Conservation (phyloP, 2,113 vertebrate species). For the Sciurus niger region DNA sequence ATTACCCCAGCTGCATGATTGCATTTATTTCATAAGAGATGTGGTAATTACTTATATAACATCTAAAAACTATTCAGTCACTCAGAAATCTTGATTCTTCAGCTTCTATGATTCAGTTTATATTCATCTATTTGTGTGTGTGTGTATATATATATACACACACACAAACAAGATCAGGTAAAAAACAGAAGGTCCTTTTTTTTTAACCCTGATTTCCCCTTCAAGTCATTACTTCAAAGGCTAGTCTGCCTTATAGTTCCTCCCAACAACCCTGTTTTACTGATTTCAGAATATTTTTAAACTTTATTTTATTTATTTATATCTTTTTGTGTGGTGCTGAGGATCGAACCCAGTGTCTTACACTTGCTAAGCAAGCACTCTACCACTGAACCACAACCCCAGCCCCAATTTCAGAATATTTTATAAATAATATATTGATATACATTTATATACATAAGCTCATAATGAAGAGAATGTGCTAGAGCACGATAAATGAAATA, state of each 20-base stretch:
- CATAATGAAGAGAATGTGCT: background rate
- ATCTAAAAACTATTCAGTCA: background rate
- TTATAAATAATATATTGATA: background rate
- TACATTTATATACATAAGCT: background rate
- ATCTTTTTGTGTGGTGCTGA: too few species aligned
- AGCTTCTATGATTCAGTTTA: conserved; percentile 25
- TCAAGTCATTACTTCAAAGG: background rate
- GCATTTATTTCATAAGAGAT: background rate
- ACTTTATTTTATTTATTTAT: too few species aligned
- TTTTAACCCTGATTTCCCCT: background rate
- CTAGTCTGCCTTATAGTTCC: background rate
- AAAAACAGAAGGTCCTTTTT: background rate
- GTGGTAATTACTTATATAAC: background rate
- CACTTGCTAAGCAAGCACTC: too few species aligned
- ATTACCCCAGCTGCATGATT: background rate
- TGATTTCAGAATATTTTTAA: background rate
- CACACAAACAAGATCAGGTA: background rate
- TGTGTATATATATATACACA: too few species aligned
- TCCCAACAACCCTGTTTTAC: background rate
- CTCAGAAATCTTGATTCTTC: conserved; percentile 4
- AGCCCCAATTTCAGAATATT: background rate
- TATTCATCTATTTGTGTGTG: background rate
- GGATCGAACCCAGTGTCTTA: too few species aligned
- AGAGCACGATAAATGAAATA: background rate
- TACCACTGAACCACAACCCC: too few species aligned